A percentile compares a stretch with the other conserved stretches of the same genome.
These are phyloP conservation scores for Heliconius hortense DNA, from an alignment of 2,888 invertebrate genomes.

Conservation along the genomic window DNA sequence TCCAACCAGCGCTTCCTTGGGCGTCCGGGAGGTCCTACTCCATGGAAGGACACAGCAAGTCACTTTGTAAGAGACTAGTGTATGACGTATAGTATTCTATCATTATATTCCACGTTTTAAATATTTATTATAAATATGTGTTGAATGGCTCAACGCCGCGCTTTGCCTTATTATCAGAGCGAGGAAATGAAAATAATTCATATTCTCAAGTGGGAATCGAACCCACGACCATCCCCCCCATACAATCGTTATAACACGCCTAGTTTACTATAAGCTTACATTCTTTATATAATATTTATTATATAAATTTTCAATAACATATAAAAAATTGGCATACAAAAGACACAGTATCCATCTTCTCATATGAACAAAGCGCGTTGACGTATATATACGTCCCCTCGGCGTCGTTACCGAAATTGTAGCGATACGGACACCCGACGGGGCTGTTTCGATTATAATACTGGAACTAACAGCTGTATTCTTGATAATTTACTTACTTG, in stretches of 20 bases:
- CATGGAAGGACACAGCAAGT: too few species aligned
- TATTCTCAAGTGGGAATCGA: not conserved
- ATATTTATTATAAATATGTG: too few species aligned
- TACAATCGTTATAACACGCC: too few species aligned
- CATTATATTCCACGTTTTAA: too few species aligned
- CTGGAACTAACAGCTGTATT: conserved; percentile 23
- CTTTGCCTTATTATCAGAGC: not conserved
- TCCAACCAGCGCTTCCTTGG: too few species aligned
- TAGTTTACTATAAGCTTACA: too few species aligned
- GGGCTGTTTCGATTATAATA: conserved; percentile 35
- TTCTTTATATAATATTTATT: not conserved
- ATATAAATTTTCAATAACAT: not conserved
- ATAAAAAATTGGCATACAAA: conserved; percentile 11
- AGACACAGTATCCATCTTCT: conserved; percentile 7
- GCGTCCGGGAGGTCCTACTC: too few species aligned
- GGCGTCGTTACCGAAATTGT: conserved; percentile 36
- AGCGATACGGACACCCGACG: conserved; percentile 28
- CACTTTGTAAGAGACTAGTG: too few species aligned
- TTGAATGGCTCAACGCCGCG: too few species aligned
- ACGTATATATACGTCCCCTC: conserved; percentile 32
- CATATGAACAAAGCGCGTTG: conserved; percentile 10
- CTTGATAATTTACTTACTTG: conserved; percentile 21
- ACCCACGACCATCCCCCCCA: not conserved
- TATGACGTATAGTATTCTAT: too few species aligned
- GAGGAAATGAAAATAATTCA: not conserved